Evolutionary conservation across 2,113 vertebrate species (phyloP).

Genomic region (Patagioenas fasciata): DNA sequence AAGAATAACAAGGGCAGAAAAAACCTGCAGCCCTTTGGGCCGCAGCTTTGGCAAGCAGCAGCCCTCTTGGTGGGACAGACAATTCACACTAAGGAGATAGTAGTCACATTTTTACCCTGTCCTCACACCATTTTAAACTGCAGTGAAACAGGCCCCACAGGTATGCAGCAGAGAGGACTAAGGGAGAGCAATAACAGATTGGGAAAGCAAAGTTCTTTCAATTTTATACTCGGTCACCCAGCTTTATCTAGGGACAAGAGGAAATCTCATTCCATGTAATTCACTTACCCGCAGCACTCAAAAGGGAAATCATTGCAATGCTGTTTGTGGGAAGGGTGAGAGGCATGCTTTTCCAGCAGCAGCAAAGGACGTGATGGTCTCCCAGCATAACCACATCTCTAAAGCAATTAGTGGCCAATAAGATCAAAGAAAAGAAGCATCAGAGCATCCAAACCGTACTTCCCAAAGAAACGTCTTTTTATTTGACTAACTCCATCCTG

Average conservation of each 20-base stretch:
- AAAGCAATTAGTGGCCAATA: background rate
- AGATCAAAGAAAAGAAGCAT: background rate
- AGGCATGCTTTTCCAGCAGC: background rate
- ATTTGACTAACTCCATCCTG: background rate
- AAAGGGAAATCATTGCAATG: slow-evolving; percentile 36
- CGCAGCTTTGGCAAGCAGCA: background rate
- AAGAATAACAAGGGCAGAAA: background rate
- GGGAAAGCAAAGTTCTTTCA: slow-evolving; percentile 48
- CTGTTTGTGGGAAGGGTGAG: slow-evolving; percentile 6
- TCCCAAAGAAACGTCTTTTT: background rate
- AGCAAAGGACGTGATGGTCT: background rate
- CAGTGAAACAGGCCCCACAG: background rate
- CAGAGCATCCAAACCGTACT: background rate
- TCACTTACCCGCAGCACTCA: slow-evolving; percentile 46
- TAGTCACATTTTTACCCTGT: background rate
- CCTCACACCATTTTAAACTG: background rate
- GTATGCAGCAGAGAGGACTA: background rate
- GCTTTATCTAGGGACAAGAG: slow-evolving; percentile 48
- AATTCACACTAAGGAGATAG: background rate
- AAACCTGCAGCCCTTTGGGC: background rate
- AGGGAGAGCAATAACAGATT: background rate
- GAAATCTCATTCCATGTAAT: slow-evolving; percentile 42
- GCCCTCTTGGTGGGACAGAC: background rate
- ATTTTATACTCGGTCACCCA: slow-evolving; percentile 60
- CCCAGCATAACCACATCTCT: background rate